Evolutionary conservation across 2,888 invertebrate genomes (phyloP).

Genomic region (Orchesellides sinensis): DNA sequence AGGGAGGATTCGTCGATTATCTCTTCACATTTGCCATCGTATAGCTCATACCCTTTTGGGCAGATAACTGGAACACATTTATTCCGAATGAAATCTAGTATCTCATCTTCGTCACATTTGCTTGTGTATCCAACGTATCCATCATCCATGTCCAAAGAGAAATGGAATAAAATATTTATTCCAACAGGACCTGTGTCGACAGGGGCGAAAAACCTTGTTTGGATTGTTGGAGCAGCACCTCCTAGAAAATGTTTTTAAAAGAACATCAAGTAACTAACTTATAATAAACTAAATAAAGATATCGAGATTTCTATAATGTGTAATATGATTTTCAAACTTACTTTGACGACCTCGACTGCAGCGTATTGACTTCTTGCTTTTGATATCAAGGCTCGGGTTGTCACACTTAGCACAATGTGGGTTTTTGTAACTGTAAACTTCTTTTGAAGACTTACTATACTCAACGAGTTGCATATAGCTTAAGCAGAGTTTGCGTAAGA

Average conservation of each 20-base stretch:
- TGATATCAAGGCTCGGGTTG: slow-evolving; percentile 26
- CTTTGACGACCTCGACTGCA: not conserved
- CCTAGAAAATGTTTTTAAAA: no score
- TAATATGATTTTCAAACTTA: not conserved
- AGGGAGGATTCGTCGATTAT: not conserved
- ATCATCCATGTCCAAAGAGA: slow-evolving; percentile 66
- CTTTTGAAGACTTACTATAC: not conserved
- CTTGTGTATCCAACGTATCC: slow-evolving; percentile 64
- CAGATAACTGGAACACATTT: slow-evolving; percentile 73
- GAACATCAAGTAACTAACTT: no score
- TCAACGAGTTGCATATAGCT: slow-evolving; percentile 68
- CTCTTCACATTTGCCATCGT: slow-evolving; percentile 38
- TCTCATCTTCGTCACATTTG: slow-evolving; percentile 69
- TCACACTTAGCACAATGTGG: slow-evolving; percentile 75
- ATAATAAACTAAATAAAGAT: no score
- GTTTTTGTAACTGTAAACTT: slow-evolving; percentile 72
- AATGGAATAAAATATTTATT: slow-evolving; percentile 72
- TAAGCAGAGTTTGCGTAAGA: slow-evolving; percentile 54
- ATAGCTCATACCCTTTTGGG: slow-evolving; percentile 58
- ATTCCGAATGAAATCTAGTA: slow-evolving; percentile 75
- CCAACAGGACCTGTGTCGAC: slow-evolving; percentile 51
- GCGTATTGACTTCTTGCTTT: not conserved
- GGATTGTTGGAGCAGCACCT: no score
- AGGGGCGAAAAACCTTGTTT: no score
- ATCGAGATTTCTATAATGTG: no score